Conservation (phyloP, 2,888 invertebrate species). For the Drosophila mayaguana region DNA sequence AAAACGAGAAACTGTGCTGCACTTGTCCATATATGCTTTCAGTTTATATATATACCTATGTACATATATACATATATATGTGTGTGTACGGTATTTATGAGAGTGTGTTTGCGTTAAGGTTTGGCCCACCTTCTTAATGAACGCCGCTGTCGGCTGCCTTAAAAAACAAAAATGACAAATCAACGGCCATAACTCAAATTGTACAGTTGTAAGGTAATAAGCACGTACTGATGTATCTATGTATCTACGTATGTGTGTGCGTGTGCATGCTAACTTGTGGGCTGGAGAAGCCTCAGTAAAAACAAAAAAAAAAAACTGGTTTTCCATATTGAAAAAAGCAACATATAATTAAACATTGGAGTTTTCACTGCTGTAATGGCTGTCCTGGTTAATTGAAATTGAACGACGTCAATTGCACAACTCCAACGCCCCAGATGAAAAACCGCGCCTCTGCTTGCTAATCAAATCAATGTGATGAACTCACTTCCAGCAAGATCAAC, state of each 20-base stretch:
- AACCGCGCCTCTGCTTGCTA: conserved; percentile 50
- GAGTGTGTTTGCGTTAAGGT: conserved; percentile 4
- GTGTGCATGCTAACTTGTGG: conserved; percentile 9
- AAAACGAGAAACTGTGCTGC: conserved; percentile 40
- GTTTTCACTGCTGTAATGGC: conserved; percentile 62
- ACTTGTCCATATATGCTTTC: conserved; percentile 36
- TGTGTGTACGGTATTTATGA: not conserved
- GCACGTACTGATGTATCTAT: conserved; percentile 39
- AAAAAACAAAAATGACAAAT: conserved; percentile 43
- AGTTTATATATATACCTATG: not conserved
- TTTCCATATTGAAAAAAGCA: conserved; percentile 38
- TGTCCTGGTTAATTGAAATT: conserved; percentile 47
- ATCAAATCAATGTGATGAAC: conserved; percentile 65
- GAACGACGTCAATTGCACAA: conserved; percentile 46
- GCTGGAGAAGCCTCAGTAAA: conserved; percentile 50
- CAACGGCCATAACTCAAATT: conserved; percentile 53
- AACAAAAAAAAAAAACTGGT: conserved; percentile 43
- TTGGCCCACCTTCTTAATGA: conserved; percentile 50
- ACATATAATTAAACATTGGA: conserved; percentile 31
- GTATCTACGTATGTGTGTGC: conserved; percentile 3
- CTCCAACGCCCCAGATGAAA: conserved; percentile 22
- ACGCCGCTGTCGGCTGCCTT: conserved; percentile 26
- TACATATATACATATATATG: too few species aligned
- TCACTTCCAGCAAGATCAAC: conserved; percentile 61
- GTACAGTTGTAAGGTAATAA: conserved; percentile 61